Conservation (phyloP, 2,888 invertebrate species). For the Theretra japonica region DNA sequence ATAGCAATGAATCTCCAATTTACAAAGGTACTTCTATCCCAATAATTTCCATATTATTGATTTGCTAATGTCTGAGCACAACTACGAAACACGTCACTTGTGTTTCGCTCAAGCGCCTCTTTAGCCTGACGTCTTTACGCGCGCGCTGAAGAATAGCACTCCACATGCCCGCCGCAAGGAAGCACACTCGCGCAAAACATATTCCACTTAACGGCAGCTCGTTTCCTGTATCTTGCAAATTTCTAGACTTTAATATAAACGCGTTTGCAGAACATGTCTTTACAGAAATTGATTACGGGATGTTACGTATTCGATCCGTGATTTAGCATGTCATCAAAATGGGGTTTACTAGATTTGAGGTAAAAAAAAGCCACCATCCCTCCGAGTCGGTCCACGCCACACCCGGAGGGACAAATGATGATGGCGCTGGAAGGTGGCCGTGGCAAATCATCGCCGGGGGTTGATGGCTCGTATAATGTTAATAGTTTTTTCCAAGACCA, state of each 20-base stretch:
- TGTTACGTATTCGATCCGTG: no score
- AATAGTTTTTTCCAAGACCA: slow-evolving; percentile 77
- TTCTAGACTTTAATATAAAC: neutral
- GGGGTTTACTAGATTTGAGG: neutral
- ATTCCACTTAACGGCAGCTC: neutral
- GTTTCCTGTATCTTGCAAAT: neutral
- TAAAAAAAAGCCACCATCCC: slow-evolving; percentile 55
- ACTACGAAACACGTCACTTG: no score
- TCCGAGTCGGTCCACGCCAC: slow-evolving; percentile 43
- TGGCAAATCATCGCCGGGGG: slow-evolving; percentile 75
- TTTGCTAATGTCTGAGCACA: no score
- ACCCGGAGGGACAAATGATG: slow-evolving; percentile 69
- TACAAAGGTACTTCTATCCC: no score
- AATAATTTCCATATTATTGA: no score
- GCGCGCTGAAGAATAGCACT: neutral
- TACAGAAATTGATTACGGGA: neutral
- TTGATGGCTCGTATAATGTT: slow-evolving; percentile 79
- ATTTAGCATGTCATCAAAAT: no score
- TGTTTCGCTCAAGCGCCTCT: no score
- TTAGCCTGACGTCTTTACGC: no score
- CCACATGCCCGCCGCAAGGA: neutral
- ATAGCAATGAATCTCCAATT: no score
- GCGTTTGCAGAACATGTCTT: neutral
- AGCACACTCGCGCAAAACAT: slow-evolving; percentile 3
- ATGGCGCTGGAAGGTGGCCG: slow-evolving; percentile 67